Evolutionary conservation across 2,797 vertebrate species (phyloP), one percentile per base, ranked within the genome.

Genomic region (Smutsia gigantea): DNA sequence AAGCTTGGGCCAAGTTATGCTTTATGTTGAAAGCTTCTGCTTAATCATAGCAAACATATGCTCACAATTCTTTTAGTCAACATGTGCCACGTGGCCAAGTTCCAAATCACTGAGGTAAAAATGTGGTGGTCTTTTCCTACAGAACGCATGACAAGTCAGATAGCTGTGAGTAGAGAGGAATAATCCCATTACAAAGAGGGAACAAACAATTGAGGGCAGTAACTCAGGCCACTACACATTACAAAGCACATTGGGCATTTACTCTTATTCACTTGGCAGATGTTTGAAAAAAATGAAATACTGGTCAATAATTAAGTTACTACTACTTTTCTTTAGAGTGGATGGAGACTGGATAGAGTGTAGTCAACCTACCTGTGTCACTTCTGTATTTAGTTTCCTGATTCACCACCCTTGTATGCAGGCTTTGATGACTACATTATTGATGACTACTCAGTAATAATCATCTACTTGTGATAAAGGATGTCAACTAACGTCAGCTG

Each of bases 221-320:
- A 42, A 57, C 12, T 25, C 31, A 3, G 51, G 85, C 21, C 18
- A 49, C 4, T 57, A 5, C 1, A 37, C 29, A 77, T 92, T 63
- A 63, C 27, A 69, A 57, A 88, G 57, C 64, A 69, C n/a, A 1
- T 17, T 72, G 55, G 18, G 4, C 78, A 88, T 84, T 85, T 49
- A 59, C 12, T 66, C 42, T 34, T 29, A 37, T 17, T 93, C 13
- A 4, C 14, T 69, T 59, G 7, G 21, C n/a, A 9, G 51, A 14
- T 77, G 0, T 69, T 78, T 79, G 25, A 63, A 86, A 97, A 61
- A 69, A 74, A 15, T 29, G 25, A 89, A 59, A 27, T 72, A n/a
- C 4, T 61, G 42, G 21, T 53, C 53, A 71, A 55, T 83, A 31
- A 49, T 57, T 81, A 46, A 63, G 49, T 57, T 34, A 18, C 12